A percentile compares a stretch with the other conserved stretches of the same genome.
These are phyloP conservation scores for Beroe ovata DNA, from an alignment of 37 sponge, comb jelly and placozoan genomes.

Conservation along the genomic window DNA sequence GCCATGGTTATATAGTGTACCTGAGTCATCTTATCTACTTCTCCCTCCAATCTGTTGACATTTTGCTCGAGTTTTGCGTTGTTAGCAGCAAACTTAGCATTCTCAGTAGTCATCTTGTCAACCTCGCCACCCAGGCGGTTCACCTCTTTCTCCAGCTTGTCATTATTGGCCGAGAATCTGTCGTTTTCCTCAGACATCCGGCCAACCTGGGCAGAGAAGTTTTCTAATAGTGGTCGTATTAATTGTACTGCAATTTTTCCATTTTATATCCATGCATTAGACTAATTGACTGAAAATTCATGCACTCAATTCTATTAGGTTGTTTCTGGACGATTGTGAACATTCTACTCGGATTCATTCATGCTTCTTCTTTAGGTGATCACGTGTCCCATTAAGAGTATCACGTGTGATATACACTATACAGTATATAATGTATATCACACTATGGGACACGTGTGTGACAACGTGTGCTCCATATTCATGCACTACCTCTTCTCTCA, in stretches of 20 bases:
- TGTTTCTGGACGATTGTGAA: too few relatives aligned
- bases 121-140: conserved; percentile 56
- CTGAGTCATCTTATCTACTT: conserved; percentile 62
- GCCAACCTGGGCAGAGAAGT: conserved; percentile 55
- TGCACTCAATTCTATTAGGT: neutral
- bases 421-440: too few relatives aligned
- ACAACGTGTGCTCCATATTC: too few relatives aligned
- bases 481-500: conserved; percentile 37
- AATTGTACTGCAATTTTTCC: too few relatives aligned
- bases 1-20: too few relatives aligned
- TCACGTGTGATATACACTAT: too few relatives aligned
- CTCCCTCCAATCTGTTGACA: conserved; percentile 61
- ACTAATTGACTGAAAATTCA: neutral
- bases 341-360: too few relatives aligned
- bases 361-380: too few relatives aligned
- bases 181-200: conserved; percentile 34
- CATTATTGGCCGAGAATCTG: conserved; percentile 23
- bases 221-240: too few relatives aligned
- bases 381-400: too few relatives aligned
- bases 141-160: conserved; percentile 44
- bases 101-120: conserved; percentile 41
- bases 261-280: too few relatives aligned
- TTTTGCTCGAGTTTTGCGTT: conserved; percentile 56
- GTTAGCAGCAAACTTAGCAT: conserved; percentile 60
- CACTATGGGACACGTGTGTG: too few relatives aligned